phyloP scores from a whole-genome alignment of 1,140 invertebrate species.

The Drosophila rhopaloa region DNA sequence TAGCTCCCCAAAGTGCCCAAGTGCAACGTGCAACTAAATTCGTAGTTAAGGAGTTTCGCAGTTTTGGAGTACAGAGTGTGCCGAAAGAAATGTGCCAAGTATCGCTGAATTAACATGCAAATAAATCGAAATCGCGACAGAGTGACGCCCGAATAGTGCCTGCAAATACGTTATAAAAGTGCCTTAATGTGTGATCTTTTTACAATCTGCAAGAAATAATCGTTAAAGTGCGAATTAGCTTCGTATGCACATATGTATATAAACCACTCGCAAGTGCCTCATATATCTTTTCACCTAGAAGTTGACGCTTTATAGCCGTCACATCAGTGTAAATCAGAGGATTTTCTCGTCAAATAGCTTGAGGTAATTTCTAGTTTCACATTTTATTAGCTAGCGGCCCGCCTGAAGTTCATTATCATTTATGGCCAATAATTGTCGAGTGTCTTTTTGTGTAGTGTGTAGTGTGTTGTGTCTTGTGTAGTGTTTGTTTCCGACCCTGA shows the following conservation, averaged over 20 bases:
- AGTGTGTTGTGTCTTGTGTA: not conserved
- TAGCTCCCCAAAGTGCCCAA: not conserved
- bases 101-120: slow-evolving; percentile 35
- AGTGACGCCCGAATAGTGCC: slow-evolving; percentile 52
- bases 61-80: slow-evolving; percentile 13
- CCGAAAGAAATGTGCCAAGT: slow-evolving; percentile 63
- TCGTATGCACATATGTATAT: slow-evolving; percentile 6
- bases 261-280: not conserved
- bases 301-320: slow-evolving; percentile 36
- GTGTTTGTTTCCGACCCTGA: slow-evolving; percentile 30
- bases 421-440: slow-evolving; percentile 49
- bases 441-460: slow-evolving; percentile 3
- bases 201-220: slow-evolving; percentile 41
- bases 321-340: slow-evolving; percentile 56
- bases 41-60: slow-evolving; percentile 51
- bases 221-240: slow-evolving; percentile 40
- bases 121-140: slow-evolving; percentile 24
- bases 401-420: slow-evolving; percentile 38
- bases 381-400: slow-evolving; percentile 18
- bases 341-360: slow-evolving; percentile 37
- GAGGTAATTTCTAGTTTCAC: slow-evolving; percentile 58
- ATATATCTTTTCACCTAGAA: slow-evolving; percentile 14
- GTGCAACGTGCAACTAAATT: slow-evolving; percentile 48
- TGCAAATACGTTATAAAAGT: slow-evolving; percentile 41
- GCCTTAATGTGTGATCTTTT: slow-evolving; percentile 45